phyloP scores from a whole-genome alignment of 2,888 invertebrate genomes.

The Acronicta leporina region DNA sequence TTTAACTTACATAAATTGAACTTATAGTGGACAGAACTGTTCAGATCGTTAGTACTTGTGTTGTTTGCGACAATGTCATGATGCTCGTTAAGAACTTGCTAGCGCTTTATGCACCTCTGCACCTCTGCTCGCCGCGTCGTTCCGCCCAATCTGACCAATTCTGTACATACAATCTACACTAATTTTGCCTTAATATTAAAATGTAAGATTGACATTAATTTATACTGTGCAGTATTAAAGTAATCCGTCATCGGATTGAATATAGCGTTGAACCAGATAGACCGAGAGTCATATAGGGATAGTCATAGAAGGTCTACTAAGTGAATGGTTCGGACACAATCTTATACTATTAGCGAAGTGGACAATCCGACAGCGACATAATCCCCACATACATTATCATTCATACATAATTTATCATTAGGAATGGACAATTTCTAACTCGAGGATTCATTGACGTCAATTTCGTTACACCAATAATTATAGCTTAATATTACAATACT shows the following conservation, averaged over 20 bases:
- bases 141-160: conserved; percentile 71
- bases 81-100: conserved; percentile 15
- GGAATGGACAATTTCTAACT: conserved; percentile 76
- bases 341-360: conserved; percentile 69
- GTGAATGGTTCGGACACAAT: conserved; percentile 73
- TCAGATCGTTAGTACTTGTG: conserved; percentile 65
- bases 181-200: conserved; percentile 75
- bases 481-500: conserved; percentile 65
- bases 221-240: conserved; percentile 72
- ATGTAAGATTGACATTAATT: conserved; percentile 77
- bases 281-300: conserved; percentile 55
- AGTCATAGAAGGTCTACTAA: conserved; percentile 57
- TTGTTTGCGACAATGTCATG: conserved; percentile 25
- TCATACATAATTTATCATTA: conserved; percentile 68
- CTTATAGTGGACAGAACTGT: conserved; percentile 65
- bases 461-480: conserved; percentile 67
- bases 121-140: conserved; percentile 19
- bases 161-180: conserved; percentile 72
- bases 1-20: conserved; percentile 68
- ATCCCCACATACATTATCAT: conserved; percentile 55
- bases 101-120: conserved; percentile 6
- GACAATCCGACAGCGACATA: conserved; percentile 79
- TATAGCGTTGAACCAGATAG: conserved; percentile 58
- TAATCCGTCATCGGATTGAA: conserved; percentile 64
- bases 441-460: conserved; percentile 67